Evolutionary conservation across 2,113 vertebrate genomes (phyloP), one percentile per base, ranked within the genome.

Genomic region (Tor tambroides): DNA sequence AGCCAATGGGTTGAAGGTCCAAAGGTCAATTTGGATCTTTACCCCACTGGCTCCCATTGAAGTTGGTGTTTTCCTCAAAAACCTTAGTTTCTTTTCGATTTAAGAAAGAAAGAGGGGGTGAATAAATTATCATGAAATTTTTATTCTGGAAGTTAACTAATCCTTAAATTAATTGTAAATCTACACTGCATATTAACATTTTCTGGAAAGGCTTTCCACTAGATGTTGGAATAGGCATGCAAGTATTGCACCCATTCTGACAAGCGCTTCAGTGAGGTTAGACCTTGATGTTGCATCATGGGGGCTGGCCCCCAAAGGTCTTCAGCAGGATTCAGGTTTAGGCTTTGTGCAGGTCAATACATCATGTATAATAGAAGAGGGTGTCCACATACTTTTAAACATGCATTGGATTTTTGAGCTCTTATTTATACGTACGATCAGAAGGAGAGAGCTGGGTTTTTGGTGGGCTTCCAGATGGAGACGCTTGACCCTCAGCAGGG

Each of bases 401-500:
- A 15, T 71, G 19, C 23, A 67, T 28, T 51, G 17, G 6, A 49
- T 41, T 12, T 74, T 69, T 54, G 19, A 84, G 6, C 14, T 15
- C 14, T 69, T 32, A 61, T 77, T 2, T 79, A 76, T 74, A 76
- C 88, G 21, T 94, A 95, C 95, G 92, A 90, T 94, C 95, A 85
- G 91, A 94, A 15, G 95, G 94, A 65, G 94, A 94, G 65, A 95
- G 93, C 84, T 95, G 94, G 86, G 91, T 92, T 82, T 93, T 95
- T 19, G 93, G 94, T 35, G 95, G 93, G 79, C 93, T 95, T 90
- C 92, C 94, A 80, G 93, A 89, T 43, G 94, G 95, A 0, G 94
- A 94, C 69, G 91, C 89, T 89, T 95, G 90, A 92, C 97, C 96
- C 91, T 98, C 98, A 61, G 93, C 94, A 78, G 95, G 89, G 0